These are phyloP conservation scores for Galeopsomyia nigrocyanea DNA, from an alignment of 2,888 invertebrate genomes.

Conservation along the genomic window DNA sequence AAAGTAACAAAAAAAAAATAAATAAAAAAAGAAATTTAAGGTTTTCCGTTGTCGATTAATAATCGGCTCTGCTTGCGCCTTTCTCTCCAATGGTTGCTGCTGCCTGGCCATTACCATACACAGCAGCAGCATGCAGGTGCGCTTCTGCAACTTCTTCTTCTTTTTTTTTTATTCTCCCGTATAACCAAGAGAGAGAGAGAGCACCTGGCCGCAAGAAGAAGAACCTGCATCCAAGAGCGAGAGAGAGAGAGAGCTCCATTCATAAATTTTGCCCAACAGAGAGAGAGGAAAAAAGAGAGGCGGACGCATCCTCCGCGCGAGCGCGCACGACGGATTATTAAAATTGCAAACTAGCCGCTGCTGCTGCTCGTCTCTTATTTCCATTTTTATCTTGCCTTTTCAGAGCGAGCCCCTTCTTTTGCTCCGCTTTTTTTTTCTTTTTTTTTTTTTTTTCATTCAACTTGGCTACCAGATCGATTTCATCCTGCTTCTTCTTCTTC, in stretches of 20 bases:
- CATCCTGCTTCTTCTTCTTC: constrained; percentile 15
- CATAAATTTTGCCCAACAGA: constrained; percentile 42
- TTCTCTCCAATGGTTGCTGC: no score
- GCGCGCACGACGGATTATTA: constrained; percentile 43
- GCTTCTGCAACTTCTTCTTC: no score
- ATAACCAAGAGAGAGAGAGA: not conserved
- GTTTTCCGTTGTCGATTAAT: no score
- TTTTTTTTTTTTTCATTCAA: constrained; percentile 21
- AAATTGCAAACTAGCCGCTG: constrained; percentile 47
- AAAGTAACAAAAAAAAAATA: no score
- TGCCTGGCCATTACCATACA: no score
- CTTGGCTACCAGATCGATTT: constrained; percentile 41
- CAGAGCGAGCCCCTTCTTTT: not conserved
- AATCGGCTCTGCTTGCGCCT: no score
- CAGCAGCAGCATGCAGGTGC: no score
- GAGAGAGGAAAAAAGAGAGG: not conserved
- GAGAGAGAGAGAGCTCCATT: constrained; percentile 37
- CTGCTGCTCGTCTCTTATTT: constrained; percentile 31
- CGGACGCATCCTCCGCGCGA: constrained; percentile 16
- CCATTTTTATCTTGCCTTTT: constrained; percentile 39
- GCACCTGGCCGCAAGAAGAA: constrained; percentile 40
- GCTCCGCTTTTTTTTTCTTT: not conserved
- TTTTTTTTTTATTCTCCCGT: no score
- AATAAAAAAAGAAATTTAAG: no score
- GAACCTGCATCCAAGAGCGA: constrained; percentile 28